These are phyloP conservation scores for Mormyrus proboscirostris DNA, from an alignment of 2,797 vertebrate species.

Conservation along the genomic window DNA sequence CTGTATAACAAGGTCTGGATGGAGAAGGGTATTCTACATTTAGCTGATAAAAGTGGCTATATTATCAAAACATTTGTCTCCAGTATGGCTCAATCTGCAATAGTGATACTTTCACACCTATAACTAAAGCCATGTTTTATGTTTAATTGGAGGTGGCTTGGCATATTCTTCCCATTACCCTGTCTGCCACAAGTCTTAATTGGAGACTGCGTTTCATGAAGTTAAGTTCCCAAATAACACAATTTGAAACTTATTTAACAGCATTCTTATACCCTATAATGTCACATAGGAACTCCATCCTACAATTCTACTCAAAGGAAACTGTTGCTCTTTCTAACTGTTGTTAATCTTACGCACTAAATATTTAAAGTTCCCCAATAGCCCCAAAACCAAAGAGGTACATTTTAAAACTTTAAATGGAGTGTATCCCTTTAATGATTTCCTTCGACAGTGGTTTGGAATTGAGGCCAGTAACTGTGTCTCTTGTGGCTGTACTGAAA, in stretches of 20 bases:
- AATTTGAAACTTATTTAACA: background rate
- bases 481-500: too few species aligned
- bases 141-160: too few species aligned
- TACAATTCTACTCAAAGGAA: background rate
- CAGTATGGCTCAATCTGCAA: background rate
- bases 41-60: background rate
- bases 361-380: background rate
- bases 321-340: background rate
- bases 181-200: background rate
- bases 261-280: background rate
- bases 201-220: background rate
- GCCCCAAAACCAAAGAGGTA: background rate
- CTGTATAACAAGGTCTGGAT: background rate
- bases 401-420: background rate
- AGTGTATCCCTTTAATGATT: background rate
- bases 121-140: background rate
- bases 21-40: background rate
- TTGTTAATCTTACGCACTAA: background rate
- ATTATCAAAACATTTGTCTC: background rate
- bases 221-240: background rate
- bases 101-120: background rate
- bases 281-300: background rate
- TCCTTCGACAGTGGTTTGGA: too few species aligned
- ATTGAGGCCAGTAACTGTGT: too few species aligned
- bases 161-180: too few species aligned